Evolutionary conservation across 2,888 invertebrate species (phyloP).

Genomic region (Chesias legatella): DNA sequence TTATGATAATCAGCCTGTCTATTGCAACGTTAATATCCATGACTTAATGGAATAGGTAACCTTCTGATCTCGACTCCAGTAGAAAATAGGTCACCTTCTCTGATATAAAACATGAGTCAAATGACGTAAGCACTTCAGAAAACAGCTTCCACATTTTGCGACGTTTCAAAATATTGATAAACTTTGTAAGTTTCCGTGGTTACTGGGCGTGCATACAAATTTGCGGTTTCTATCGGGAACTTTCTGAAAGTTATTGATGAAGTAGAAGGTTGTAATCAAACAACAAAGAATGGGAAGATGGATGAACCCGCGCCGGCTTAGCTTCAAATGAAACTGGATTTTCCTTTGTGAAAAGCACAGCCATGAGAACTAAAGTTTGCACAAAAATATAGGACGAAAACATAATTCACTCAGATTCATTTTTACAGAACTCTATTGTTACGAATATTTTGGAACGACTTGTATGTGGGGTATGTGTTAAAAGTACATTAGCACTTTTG

Average conservation of each 20-base stretch:
- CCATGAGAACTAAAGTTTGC: constrained; percentile 22
- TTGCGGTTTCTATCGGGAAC: constrained; percentile 20
- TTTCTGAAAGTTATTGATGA: constrained; percentile 36
- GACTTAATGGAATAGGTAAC: constrained; percentile 14
- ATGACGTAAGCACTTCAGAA: constrained; percentile 20
- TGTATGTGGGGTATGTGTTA: no score
- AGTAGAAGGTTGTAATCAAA: constrained; percentile 34
- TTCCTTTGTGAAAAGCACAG: constrained; percentile 32
- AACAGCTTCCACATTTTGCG: constrained; percentile 12
- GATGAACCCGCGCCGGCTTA: constrained; percentile 31
- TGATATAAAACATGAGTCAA: constrained; percentile 12
- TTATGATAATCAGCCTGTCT: constrained; percentile 10
- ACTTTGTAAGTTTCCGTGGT: constrained; percentile 20
- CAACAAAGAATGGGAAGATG: constrained; percentile 36
- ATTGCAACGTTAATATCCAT: constrained; percentile 12
- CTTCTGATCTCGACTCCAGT: constrained; percentile 11
- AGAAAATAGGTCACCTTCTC: constrained; percentile 16
- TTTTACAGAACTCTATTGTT: no score
- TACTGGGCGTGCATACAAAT: constrained; percentile 25
- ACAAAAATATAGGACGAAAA: constrained; percentile 21
- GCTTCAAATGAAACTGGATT: constrained; percentile 31
- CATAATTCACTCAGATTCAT: no score
- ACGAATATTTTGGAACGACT: no score
- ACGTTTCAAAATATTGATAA: constrained; percentile 21
- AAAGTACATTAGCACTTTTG: no score